Conservation (phyloP, 2,113 vertebrate genomes). For the Tamias sibiricus region DNA sequence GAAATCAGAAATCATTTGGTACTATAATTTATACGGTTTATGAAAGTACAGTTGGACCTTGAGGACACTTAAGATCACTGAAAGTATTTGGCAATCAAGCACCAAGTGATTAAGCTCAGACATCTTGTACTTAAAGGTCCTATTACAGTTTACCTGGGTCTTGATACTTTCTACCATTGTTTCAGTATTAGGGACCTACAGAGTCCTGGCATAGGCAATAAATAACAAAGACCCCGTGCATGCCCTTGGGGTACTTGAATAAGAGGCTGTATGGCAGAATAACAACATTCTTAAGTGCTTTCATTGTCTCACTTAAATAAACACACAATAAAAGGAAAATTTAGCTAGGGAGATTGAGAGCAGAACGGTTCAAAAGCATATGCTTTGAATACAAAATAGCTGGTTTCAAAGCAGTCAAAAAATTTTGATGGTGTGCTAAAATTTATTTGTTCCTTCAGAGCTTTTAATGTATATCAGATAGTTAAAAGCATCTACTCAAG, state of each 20-base stretch:
- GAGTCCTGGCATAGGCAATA: not conserved
- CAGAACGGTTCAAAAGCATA: conserved; percentile 66
- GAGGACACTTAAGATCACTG: conserved; percentile 14
- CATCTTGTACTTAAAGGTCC: not conserved
- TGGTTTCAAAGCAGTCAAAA: conserved; percentile 63
- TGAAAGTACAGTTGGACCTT: conserved; percentile 17
- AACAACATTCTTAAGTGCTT: conserved; percentile 67
- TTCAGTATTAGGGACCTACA: conserved; percentile 44
- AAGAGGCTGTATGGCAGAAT: conserved; percentile 52
- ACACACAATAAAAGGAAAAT: conserved; percentile 68
- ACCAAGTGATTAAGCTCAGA: not conserved
- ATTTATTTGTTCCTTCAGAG: conserved; percentile 71
- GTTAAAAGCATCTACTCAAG: conserved; percentile 67
- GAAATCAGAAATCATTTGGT: conserved; percentile 31
- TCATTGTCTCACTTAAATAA: conserved; percentile 74
- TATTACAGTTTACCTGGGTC: not conserved
- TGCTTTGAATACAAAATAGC: conserved; percentile 73
- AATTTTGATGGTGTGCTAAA: conserved; percentile 66
- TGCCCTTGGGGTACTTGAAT: conserved; percentile 50
- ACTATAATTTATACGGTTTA: not conserved
- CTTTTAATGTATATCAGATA: conserved; percentile 67
- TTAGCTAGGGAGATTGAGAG: conserved; percentile 61
- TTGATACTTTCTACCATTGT: conserved; percentile 16
- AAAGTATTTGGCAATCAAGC: conserved; percentile 53
- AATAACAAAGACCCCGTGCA: conserved; percentile 42